phyloP scores from a whole-genome alignment of 2,797 vertebrate species.

The Ceryle rudis region DNA sequence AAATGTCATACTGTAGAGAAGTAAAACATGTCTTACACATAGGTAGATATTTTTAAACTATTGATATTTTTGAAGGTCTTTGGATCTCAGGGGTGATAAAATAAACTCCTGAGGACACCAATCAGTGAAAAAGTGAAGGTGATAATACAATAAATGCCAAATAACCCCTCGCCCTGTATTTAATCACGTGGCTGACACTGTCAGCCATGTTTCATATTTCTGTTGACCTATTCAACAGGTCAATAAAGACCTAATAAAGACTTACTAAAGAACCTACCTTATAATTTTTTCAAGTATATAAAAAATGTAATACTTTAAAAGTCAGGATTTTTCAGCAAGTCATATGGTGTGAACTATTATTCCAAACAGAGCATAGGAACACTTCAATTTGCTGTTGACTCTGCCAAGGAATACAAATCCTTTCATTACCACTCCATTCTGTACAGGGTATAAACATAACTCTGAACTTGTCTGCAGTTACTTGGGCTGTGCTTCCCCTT shows the following conservation, averaged over 20 bases:
- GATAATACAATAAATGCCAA: not conserved
- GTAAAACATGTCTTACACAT: not conserved
- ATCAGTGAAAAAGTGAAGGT: not conserved
- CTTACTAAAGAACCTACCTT: not conserved
- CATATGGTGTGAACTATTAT: not conserved
- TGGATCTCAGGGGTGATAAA: not conserved
- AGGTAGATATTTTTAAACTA: not conserved
- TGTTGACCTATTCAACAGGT: not conserved
- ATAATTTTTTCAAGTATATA: not conserved
- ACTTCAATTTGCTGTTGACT: not conserved
- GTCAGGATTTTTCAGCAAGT: conserved; percentile 8
- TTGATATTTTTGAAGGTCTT: conserved; percentile 15
- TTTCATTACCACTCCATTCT: not conserved
- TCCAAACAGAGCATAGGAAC: not conserved
- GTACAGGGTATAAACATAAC: not conserved
- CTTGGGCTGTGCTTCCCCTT: not conserved
- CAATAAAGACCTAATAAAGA: conserved; percentile 11
- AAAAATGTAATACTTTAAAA: not conserved
- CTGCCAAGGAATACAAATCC: not conserved
- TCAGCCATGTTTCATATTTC: not conserved
- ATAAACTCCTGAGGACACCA: not conserved
- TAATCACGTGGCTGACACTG: not conserved
- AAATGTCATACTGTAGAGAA: conserved; percentile 2
- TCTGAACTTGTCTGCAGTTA: not conserved
- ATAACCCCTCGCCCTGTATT: not conserved